Evolutionary conservation across 1,140 invertebrate species (phyloP), one percentile per base, ranked within the genome.

Genomic region (Tetramorium simillimum): DNA sequence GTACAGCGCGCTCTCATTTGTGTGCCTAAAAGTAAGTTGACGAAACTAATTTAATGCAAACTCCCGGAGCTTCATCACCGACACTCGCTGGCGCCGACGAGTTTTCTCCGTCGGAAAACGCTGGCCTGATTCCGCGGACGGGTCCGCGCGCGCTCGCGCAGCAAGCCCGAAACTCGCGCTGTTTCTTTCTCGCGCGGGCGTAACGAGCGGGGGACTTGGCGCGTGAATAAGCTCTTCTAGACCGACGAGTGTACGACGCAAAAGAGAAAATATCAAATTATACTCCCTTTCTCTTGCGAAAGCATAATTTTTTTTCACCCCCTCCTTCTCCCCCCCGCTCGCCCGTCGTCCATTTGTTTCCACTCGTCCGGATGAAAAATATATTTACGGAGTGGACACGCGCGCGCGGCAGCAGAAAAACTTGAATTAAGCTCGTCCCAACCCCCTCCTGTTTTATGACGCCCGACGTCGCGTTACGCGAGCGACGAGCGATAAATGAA

Each of bases 31-130:
- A 73, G 43, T 86, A 86, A 86, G 67, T 80, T 80, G 69, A 56
- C 67, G 56, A 60, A 86, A 75, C 67, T 86, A 88, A 86, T 86
- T 86, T 80, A 80, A 86, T 49, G 58, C 58, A 28, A 75, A 75
- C 56, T 51, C 51, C 33, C 33, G 37, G 16, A 51, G 46, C 53
- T 86, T 49, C 56, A 51, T 56, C 49, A 67, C 73, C n/a, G 43
- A 33, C 21, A 49, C 69, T 84, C n/a, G 43, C 33, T n/a, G 33
- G 33, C 21, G 33, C 77, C 63, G 28, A 21, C 12, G 43, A 56
- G 53, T 43, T 72, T 86, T 65, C 63, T 60, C 46, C 16, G 33
- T 3, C 4, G n/a, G 10, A 21, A 40, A 2, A 58, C 28, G 33
- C 18, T 67, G 78, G 51, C 60, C 63, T 65, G 86, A 87, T 69